These are phyloP conservation scores for Rhinopomastus cyanomelas DNA, from an alignment of 2,113 vertebrate genomes.

Conservation along the genomic window DNA sequence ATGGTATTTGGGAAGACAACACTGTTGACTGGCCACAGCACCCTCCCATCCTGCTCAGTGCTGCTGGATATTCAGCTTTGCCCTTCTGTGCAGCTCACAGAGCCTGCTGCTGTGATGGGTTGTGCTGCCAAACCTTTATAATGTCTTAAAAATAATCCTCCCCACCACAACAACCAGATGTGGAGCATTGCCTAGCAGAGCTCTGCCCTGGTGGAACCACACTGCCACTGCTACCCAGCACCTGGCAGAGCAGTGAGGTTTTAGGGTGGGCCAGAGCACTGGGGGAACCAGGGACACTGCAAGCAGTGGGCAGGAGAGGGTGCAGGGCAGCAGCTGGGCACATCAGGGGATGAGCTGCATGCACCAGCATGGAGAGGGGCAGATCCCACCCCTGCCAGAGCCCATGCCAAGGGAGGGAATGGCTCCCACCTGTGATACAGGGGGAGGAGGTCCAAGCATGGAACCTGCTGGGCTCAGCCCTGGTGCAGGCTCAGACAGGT, in stretches of 20 bases:
- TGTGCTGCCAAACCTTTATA: neutral
- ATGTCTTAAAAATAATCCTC: neutral
- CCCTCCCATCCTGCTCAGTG: neutral
- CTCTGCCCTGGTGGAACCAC: fast-evolving
- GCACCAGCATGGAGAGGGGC: neutral
- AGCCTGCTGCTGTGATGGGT: neutral
- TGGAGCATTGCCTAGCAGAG: neutral
- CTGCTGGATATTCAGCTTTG: neutral
- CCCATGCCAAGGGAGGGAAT: neutral
- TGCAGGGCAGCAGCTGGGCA: neutral
- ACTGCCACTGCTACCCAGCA: fast-evolving
- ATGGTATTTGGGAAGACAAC: neutral
- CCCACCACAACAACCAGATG: fast-evolving
- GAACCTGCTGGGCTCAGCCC: neutral
- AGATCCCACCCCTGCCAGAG: fast-evolving
- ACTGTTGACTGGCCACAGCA: neutral
- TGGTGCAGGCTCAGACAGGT: neutral
- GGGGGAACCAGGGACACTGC: fast-evolving
- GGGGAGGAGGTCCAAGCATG: fast-evolving
- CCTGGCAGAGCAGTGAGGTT: fast-evolving
- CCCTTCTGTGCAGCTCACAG: neutral
- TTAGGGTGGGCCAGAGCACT: fast-evolving
- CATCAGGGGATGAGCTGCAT: neutral
- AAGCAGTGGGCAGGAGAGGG: neutral
- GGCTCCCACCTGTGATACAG: neutral